Conservation (phyloP, 2,797 vertebrate genomes). For the Calcarius lapponicus region DNA sequence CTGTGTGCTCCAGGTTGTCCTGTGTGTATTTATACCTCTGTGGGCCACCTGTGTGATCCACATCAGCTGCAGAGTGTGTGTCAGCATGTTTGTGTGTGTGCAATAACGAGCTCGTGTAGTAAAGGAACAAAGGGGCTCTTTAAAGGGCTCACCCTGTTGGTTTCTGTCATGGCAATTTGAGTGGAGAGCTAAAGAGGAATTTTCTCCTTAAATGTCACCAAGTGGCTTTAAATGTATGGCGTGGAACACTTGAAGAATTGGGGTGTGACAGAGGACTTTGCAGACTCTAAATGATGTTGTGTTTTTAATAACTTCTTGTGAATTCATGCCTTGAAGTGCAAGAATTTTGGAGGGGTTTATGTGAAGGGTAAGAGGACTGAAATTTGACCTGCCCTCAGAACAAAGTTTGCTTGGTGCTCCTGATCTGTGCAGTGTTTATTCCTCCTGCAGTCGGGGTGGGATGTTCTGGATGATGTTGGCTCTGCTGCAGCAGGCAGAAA, state of each 20-base stretch:
- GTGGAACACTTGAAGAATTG: background rate
- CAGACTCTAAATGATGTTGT: background rate
- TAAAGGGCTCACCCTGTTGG: background rate
- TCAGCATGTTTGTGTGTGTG: background rate
- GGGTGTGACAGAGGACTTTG: background rate
- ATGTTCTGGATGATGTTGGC: background rate
- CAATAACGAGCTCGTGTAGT: accelerated
- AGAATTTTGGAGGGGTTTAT: background rate
- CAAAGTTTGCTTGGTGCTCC: background rate
- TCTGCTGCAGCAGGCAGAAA: background rate
- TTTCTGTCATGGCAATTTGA: background rate
- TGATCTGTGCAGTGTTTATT: background rate
- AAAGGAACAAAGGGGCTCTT: background rate
- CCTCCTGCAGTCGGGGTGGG: background rate
- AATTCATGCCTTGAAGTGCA: slow-evolving; percentile 19
- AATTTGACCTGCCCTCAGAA: background rate
- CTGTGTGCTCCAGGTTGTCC: background rate
- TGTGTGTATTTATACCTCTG: background rate
- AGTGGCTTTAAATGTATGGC: background rate
- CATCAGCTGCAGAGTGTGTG: background rate
- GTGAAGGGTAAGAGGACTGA: background rate
- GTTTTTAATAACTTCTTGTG: background rate
- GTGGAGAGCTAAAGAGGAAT: background rate
- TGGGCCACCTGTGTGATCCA: background rate
- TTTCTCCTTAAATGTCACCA: slow-evolving; percentile 1